Conservation (phyloP, 1,140 invertebrate genomes). For the Tetranychus cinnabarinus region DNA sequence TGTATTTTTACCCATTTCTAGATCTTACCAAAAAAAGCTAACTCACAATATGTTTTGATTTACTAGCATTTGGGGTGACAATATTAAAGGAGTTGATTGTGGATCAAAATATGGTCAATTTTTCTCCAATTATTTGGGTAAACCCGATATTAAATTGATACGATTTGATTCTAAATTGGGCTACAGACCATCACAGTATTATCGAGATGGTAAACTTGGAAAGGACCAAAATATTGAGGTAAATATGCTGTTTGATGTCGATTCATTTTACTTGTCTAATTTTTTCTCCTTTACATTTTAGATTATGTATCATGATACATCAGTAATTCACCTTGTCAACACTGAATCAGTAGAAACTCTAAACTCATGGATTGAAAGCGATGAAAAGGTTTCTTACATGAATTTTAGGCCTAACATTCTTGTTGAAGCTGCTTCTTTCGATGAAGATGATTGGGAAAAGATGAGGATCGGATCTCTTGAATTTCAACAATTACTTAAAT, state of each 20-base stretch:
- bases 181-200: background rate
- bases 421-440: conserved; percentile 13
- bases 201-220: background rate
- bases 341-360: conserved; percentile 17
- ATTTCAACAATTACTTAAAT: conserved; percentile 1
- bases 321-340: conserved; percentile 15
- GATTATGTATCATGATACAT: conserved; percentile 4
- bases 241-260: background rate
- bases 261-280: too few relatives aligned
- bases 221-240: background rate
- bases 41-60: background rate
- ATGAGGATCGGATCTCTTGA: too few relatives aligned
- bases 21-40: too few relatives aligned
- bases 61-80: background rate
- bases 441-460: conserved; percentile 16
- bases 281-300: too few relatives aligned
- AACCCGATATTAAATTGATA: background rate
- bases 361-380: conserved; percentile 15
- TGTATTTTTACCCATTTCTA: background rate
- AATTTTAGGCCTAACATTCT: conserved; percentile 17
- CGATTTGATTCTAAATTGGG: background rate
- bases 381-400: conserved; percentile 10
- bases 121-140: conserved; percentile 1
- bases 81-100: conserved; percentile 5
- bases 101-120: background rate